Conservation (phyloP, 2,888 invertebrate genomes). For the Temnothorax rugatulus region DNA sequence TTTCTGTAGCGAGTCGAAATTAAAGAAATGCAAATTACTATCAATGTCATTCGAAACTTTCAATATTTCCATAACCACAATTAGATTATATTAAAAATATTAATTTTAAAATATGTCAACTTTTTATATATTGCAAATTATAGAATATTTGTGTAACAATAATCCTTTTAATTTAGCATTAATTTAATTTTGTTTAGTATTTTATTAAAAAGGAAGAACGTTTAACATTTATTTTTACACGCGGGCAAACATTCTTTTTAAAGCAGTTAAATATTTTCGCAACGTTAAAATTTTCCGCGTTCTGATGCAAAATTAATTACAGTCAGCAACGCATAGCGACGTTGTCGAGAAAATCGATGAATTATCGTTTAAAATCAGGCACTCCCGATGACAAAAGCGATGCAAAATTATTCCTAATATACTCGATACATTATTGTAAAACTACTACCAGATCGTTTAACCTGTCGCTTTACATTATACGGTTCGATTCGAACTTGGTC, state of each 20-base stretch:
- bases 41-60: background rate
- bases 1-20: constrained; percentile 29
- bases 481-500: background rate
- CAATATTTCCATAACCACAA: background rate
- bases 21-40: constrained; percentile 65
- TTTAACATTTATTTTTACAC: background rate
- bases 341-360: background rate
- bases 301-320: constrained; percentile 26
- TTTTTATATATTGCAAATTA: background rate
- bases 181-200: background rate
- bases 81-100: background rate
- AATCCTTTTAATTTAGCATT: background rate
- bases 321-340: background rate
- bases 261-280: constrained; percentile 8
- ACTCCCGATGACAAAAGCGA: constrained; percentile 7
- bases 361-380: background rate
- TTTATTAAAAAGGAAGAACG: background rate
- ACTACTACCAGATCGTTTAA: constrained; percentile 18
- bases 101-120: background rate
- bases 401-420: constrained; percentile 17
- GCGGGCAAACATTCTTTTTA: background rate
- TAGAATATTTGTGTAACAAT: background rate
- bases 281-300: background rate
- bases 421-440: constrained; percentile 21
- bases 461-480: constrained; percentile 20